Evolutionary conservation across 2,888 invertebrate species (phyloP).

Genomic region (Amphipyra berbera): DNA sequence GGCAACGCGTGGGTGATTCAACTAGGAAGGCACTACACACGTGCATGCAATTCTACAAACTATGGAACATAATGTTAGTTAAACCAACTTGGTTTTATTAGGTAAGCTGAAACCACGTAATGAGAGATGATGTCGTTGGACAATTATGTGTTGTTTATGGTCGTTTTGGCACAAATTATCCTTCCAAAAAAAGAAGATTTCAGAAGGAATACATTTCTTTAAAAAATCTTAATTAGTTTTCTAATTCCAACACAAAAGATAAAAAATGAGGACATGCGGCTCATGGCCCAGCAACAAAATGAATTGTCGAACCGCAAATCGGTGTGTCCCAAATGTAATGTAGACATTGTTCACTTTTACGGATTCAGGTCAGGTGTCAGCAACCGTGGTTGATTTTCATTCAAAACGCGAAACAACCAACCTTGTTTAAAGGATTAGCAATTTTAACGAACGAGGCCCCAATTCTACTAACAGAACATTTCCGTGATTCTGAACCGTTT

Average conservation of each 20-base stretch:
- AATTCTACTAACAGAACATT: too few relatives aligned
- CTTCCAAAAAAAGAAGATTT: too few relatives aligned
- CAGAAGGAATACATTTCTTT: too few relatives aligned
- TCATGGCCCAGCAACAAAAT: too few relatives aligned
- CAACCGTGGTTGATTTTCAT: conserved; percentile 44
- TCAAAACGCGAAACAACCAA: conserved; percentile 27
- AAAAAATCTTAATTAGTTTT: too few relatives aligned
- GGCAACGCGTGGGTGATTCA: conserved; percentile 1
- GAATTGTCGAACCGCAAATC: background rate
- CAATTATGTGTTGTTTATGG: too few relatives aligned
- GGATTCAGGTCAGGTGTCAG: conserved; percentile 56
- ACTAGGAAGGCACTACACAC: conserved; percentile 5
- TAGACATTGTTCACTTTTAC: conserved; percentile 49
- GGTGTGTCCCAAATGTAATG: conserved; percentile 27
- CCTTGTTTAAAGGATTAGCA: conserved; percentile 36
- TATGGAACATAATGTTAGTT: background rate
- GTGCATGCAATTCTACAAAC: background rate
- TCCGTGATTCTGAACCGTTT: conserved; percentile 1
- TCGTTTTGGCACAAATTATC: too few relatives aligned
- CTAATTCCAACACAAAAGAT: too few relatives aligned
- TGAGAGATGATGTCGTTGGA: too few relatives aligned
- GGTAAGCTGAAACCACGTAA: too few relatives aligned
- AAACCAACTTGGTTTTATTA: too few relatives aligned
- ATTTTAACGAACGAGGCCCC: conserved; percentile 32
- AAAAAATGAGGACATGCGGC: too few relatives aligned